phyloP scores from a whole-genome alignment of 2,113 vertebrate species.

The Megaleporinus macrocephalus region DNA sequence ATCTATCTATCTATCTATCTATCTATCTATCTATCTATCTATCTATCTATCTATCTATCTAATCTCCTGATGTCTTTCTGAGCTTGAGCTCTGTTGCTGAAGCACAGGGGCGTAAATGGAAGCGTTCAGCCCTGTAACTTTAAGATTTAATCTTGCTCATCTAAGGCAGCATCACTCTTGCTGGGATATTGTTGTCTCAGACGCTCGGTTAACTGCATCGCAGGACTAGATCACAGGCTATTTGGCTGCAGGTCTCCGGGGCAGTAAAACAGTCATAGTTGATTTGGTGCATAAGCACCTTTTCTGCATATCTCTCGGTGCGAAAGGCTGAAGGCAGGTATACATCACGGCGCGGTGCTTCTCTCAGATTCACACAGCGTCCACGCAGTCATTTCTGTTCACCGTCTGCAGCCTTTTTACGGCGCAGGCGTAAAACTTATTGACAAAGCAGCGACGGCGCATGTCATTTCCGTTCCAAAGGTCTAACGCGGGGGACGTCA shows the following conservation, averaged over 20 bases:
- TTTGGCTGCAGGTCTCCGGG: conserved; percentile 30
- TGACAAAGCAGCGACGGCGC: conserved; percentile 44
- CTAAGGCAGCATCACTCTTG: conserved; percentile 5
- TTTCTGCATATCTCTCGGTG: conserved; percentile 6
- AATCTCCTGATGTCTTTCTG: neutral
- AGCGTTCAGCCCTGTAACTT: conserved; percentile 32
- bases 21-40: too few relatives aligned
- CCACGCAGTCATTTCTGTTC: conserved; percentile 42
- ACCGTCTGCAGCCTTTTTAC: conserved; percentile 35
- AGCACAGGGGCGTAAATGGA: conserved; percentile 17
- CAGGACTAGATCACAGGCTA: conserved; percentile 12
- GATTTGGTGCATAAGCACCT: conserved; percentile 37
- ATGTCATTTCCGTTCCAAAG: conserved; percentile 15
- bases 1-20: too few relatives aligned
- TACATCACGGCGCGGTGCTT: conserved; percentile 10
- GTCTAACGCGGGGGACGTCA: neutral
- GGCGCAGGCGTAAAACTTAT: conserved; percentile 38
- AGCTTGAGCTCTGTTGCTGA: neutral
- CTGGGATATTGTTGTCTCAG: conserved; percentile 28
- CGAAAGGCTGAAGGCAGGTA: neutral
- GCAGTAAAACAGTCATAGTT: conserved; percentile 27
- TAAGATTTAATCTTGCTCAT: conserved; percentile 39
- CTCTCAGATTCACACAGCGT: conserved; percentile 29
- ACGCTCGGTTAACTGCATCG: conserved; percentile 1
- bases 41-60: too few relatives aligned